phyloP scores from a whole-genome alignment of 1,140 invertebrate species.

The Leptoteleia sp. region DNA sequence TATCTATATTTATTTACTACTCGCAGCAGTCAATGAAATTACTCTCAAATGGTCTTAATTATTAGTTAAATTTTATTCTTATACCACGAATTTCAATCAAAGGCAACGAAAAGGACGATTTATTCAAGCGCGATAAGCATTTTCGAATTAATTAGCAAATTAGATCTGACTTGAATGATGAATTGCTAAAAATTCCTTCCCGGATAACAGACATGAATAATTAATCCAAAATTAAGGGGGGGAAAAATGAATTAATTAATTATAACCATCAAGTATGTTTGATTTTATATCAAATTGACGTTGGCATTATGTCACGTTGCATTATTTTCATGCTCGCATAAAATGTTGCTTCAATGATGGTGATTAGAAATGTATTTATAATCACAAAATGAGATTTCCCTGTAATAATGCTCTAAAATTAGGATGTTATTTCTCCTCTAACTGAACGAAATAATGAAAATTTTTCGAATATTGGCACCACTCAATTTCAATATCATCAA shows the following conservation, averaged over 20 bases:
- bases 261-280: neutral
- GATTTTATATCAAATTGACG: slow-evolving; percentile 4
- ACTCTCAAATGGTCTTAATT: no score
- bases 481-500: neutral
- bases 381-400: neutral
- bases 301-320: slow-evolving; percentile 1
- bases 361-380: slow-evolving; percentile 9
- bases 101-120: no score
- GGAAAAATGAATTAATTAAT: slow-evolving; percentile 3
- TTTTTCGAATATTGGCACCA: neutral
- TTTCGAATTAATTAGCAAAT: neutral
- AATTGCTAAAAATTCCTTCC: neutral
- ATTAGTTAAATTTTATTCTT: no score
- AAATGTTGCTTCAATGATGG: neutral
- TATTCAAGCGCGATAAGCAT: neutral
- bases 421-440: neutral
- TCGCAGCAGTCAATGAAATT: no score
- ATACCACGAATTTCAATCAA: no score
- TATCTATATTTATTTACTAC: no score
- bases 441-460: neutral
- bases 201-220: neutral
- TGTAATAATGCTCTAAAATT: neutral
- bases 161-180: neutral
- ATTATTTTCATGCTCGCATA: neutral
- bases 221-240: neutral